Conservation (phyloP, 2,888 invertebrate genomes). For the Carcina quercana region DNA sequence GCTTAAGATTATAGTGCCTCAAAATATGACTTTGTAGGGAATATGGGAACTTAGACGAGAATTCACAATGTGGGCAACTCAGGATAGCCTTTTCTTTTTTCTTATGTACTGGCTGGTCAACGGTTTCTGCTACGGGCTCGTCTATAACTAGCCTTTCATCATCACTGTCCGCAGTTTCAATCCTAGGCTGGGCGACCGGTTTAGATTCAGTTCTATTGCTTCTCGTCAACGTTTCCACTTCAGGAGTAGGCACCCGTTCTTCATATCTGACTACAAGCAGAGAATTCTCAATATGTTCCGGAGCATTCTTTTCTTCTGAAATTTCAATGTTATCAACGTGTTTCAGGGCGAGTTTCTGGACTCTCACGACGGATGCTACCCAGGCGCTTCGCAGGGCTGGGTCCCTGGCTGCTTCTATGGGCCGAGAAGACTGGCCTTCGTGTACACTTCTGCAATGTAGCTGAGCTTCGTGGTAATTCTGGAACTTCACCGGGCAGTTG, state of each 20-base stretch:
- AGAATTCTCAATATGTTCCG: constrained; percentile 34
- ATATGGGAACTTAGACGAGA: constrained; percentile 18
- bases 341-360: constrained; percentile 36
- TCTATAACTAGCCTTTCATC: constrained; percentile 40
- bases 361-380: constrained; percentile 32
- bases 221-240: constrained; percentile 15
- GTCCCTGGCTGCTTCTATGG: constrained; percentile 41
- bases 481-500: constrained; percentile 37
- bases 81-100: constrained; percentile 11
- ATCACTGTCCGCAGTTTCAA: constrained; percentile 32
- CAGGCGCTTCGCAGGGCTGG: constrained; percentile 36
- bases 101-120: constrained; percentile 5
- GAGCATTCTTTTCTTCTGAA: neutral
- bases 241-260: constrained; percentile 37
- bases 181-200: constrained; percentile 8
- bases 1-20: constrained; percentile 60
- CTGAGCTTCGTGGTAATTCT: constrained; percentile 56
- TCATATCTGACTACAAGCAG: constrained; percentile 53
- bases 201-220: constrained; percentile 14
- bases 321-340: neutral
- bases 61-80: constrained; percentile 43
- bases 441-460: constrained; percentile 49
- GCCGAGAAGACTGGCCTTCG: constrained; percentile 26
- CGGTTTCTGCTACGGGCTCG: constrained; percentile 19
- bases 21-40: constrained; percentile 51